phyloP scores from a whole-genome alignment of 1,140 invertebrate species.

The Yoshiicerus persimilis region DNA sequence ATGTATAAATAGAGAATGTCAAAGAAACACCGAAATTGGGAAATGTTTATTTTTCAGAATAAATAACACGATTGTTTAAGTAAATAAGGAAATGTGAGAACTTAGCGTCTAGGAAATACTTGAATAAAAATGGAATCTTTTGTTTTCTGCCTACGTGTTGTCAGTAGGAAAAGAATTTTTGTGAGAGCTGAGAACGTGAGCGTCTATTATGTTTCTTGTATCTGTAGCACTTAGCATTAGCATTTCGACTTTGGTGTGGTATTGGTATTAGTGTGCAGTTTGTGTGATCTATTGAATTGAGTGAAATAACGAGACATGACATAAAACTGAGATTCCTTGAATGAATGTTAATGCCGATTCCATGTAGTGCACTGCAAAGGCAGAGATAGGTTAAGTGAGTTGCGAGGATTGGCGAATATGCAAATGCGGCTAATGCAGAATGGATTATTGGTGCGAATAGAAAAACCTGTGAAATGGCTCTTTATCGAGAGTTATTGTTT shows the following conservation, averaged over 20 bases:
- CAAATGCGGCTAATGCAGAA: background rate
- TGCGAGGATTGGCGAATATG: background rate
- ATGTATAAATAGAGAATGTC: no score
- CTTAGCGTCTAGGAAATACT: no score
- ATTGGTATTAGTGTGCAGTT: background rate
- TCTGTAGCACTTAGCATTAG: background rate
- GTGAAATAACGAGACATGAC: no score
- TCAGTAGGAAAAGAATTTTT: background rate
- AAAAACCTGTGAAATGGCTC: background rate
- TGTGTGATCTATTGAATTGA: background rate
- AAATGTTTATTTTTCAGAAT: background rate
- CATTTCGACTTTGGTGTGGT: background rate
- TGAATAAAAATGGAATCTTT: background rate
- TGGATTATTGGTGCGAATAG: background rate
- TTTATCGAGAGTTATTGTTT: conserved; percentile 9
- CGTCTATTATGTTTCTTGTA: no score
- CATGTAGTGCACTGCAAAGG: background rate
- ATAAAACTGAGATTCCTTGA: no score
- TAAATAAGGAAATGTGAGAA: background rate
- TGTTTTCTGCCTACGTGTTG: background rate
- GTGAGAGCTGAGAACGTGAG: background rate
- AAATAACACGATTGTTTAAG: background rate
- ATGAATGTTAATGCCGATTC: background rate
- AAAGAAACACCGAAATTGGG: background rate
- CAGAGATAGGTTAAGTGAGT: no score